These are phyloP conservation scores for Crematogaster levior DNA, from an alignment of 2,888 invertebrate species.

Conservation along the genomic window DNA sequence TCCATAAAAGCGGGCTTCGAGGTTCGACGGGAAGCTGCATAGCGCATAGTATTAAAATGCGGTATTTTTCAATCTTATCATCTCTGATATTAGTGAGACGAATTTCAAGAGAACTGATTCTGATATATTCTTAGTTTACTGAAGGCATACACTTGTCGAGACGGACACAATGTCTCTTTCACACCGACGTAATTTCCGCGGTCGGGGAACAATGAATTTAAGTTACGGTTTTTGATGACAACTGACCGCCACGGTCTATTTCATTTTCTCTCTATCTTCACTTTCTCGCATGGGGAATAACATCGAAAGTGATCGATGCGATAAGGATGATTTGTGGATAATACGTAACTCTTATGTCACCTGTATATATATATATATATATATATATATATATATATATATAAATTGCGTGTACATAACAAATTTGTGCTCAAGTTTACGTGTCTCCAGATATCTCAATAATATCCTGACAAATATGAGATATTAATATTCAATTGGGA, in stretches of 20 bases:
- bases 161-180: background rate
- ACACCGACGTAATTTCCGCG: conserved; percentile 25
- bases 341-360: background rate
- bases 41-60: background rate
- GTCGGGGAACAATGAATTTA: conserved; percentile 24
- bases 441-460: background rate
- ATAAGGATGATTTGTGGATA: background rate
- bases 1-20: background rate
- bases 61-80: conserved; percentile 5
- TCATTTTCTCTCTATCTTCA: background rate
- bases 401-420: background rate
- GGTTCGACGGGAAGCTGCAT: background rate
- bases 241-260: conserved; percentile 13
- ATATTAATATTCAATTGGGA: background rate
- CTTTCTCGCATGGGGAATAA: background rate
- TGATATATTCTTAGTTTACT: conserved; percentile 18
- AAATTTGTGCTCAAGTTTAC: background rate
- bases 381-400: background rate
- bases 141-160: background rate
- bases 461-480: background rate
- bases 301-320: background rate
- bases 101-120: conserved; percentile 26
- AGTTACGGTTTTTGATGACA: conserved; percentile 10
- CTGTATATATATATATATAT: too few species aligned
- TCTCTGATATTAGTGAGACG: background rate